Base-by-base conservation (phyloP, 2,797 vertebrate genomes). In the Delichon dasypus region DNA sequence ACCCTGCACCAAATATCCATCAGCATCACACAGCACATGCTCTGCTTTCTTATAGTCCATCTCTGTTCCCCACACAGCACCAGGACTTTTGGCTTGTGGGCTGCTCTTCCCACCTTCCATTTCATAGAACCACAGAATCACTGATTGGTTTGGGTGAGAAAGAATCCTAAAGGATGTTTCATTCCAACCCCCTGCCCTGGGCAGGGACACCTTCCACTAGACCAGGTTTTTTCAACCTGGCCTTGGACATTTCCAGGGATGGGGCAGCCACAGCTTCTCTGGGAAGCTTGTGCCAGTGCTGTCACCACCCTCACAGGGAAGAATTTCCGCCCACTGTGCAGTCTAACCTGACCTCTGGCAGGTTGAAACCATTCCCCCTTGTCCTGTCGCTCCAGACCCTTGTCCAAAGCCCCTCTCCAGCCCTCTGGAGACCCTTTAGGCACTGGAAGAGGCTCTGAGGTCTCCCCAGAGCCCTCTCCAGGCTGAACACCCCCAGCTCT, bases 1-100 rank as follows among this genome's bases (percentile, higher is more conserved):
- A 0, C 5, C 29, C 30, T 14, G 0, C 7, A 18, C 11, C 48
- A 30, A 50, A 29, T 14, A 27, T 12, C 44, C 18, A 5, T 4
- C 64, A 30, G 27, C 26, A 34, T 40, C 61, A 27, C 47, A 34
- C n/a, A 57, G 34, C 44, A 14, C 8, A 16, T 0, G 2, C 25
- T 88, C 58, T 42, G 0, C 11, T 68, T 44, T 20, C 22, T 47
- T 9, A 11, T 0, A 20, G 51, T 6, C 36, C 32, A 13, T 4
- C 65, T 66, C 87, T 55, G 40, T 3, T 66, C 42, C 38, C 65
- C n/a, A 8, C 0, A 1, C 20, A 73, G 19, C 38, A 13, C 44
- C 27, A 5, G 2, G 6, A 10, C 19, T n/a, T 47, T n/a, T 25
- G 74, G 44, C 2, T 62, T 54, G 9, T 7, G n/a, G 34, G 30